These are phyloP conservation scores for Eupithecia abbreviata DNA, from an alignment of 2,888 invertebrate species.

Conservation along the genomic window DNA sequence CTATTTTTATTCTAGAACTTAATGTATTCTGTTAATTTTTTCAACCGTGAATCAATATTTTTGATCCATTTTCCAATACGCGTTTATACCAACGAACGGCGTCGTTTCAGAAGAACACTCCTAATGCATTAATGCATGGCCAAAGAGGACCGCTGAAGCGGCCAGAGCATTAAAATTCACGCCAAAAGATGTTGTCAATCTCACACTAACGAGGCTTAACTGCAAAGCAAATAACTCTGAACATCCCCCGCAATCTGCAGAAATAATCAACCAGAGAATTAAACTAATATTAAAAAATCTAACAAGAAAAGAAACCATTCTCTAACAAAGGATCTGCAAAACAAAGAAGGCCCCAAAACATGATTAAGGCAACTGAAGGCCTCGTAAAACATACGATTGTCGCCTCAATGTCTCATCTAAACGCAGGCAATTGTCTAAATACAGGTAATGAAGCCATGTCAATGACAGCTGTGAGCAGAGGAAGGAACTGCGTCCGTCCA, in stretches of 20 bases:
- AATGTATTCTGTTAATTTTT: too few relatives aligned
- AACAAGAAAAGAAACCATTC: not conserved
- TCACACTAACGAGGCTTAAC: not conserved
- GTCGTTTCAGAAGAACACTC: not conserved
- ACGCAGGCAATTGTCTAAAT: conserved; percentile 33
- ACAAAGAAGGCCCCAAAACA: not conserved
- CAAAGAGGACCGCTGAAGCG: not conserved
- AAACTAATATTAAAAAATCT: not conserved
- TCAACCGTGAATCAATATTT: too few relatives aligned
- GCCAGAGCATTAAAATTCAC: not conserved
- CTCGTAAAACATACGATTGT: conserved; percentile 11
- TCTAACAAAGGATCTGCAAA: not conserved
- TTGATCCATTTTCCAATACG: too few relatives aligned
- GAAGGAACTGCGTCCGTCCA: conserved; percentile 49
- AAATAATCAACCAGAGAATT: not conserved
- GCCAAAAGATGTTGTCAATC: not conserved
- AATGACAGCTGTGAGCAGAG: conserved; percentile 47
- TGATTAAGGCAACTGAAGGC: not conserved
- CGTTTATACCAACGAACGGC: not conserved
- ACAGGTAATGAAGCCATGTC: conserved; percentile 43
- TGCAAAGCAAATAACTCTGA: not conserved
- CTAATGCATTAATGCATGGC: not conserved
- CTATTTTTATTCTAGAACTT: not conserved
- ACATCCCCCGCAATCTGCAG: not conserved
- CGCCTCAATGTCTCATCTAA: conserved; percentile 18